Evolutionary conservation across 2,797 vertebrate genomes (phyloP).

Genomic region (Enteromius argenteus): DNA sequence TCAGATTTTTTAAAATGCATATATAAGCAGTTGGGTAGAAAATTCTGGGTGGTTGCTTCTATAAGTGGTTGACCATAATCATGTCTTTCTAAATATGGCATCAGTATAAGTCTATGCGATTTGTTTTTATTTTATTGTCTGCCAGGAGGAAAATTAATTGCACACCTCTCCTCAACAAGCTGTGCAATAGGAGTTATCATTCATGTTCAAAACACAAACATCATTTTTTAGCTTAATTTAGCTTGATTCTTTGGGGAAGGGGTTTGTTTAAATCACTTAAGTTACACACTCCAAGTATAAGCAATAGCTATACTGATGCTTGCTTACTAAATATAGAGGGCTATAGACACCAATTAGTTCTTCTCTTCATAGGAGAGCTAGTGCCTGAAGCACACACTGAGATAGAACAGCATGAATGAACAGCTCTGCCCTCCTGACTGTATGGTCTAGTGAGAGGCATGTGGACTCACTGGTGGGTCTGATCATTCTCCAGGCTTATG

Average conservation of each 20-base stretch:
- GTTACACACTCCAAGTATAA: background rate
- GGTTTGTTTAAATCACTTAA: background rate
- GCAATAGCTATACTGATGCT: background rate
- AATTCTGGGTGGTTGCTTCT: background rate
- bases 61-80: background rate
- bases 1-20: background rate
- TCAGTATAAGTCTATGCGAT: background rate
- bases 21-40: background rate
- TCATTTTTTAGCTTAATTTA: background rate
- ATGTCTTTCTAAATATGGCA: background rate
- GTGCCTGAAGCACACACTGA: slow-evolving; percentile 4
- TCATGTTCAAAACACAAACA: background rate
- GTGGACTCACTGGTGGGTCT: background rate
- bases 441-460: background rate
- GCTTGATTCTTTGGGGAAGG: background rate
- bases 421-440: slow-evolving; percentile 6
- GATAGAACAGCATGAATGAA: slow-evolving; percentile 20
- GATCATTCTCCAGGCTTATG: slow-evolving; percentile 54
- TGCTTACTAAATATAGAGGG: background rate
- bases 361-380: background rate
- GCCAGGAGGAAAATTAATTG: background rate
- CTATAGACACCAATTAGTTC: background rate
- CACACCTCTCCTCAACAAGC: slow-evolving; percentile 1
- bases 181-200: background rate
- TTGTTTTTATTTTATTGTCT: slow-evolving; percentile 5